Base-by-base conservation (phyloP, 2,113 vertebrate species). In the Otis tarda region DNA sequence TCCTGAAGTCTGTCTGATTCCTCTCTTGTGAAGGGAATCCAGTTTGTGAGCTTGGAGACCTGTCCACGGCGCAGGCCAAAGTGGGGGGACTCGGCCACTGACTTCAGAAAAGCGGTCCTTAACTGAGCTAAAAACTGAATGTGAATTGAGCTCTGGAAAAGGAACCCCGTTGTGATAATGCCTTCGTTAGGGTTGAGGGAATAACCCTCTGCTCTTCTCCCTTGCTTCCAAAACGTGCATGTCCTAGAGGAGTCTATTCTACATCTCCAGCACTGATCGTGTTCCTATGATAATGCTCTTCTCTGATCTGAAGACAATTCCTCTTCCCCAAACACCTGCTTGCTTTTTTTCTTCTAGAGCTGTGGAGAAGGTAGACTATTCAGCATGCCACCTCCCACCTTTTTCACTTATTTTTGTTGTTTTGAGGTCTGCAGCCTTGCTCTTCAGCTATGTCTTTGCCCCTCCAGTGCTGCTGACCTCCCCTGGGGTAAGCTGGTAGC, bases 31-130 rank as follows among this genome's bases (percentile, higher is more conserved):
- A 68, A 79, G 13, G 9, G 21, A 7, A 4, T n/a, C 12, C 21
- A 69, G 30, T 53, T 37, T 83, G 33, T 68, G 49, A 89, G 53
- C 49, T 70, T 74, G 28, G 43, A 79, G n/a, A 27, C 37, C 14
- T 31, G 41, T 77, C 50, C 47, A 35, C 17, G 56, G 41, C 1
- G 2, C 20, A 73, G 65, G 37, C 13, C 19, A 41, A 83, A 77
- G 37, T 0, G 0, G 56, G 28, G 17, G 35, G 22, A 52, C 78
- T 59, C 3, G 35, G 52, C 30, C 35, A 53, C 43, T 84, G 81
- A 18, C 74, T 93, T 91, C 33, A 79, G 74, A 79, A 89, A 55
- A 79, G 12, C 3, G 1, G 14, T 50, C 37, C 69, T 83, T 74
- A 52, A 30, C 23, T 64, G 75, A 73, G 27, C 10, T 43, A 57